Evolutionary conservation across 2,113 vertebrate species (phyloP).

Genomic region (Psephotus haematonotus): DNA sequence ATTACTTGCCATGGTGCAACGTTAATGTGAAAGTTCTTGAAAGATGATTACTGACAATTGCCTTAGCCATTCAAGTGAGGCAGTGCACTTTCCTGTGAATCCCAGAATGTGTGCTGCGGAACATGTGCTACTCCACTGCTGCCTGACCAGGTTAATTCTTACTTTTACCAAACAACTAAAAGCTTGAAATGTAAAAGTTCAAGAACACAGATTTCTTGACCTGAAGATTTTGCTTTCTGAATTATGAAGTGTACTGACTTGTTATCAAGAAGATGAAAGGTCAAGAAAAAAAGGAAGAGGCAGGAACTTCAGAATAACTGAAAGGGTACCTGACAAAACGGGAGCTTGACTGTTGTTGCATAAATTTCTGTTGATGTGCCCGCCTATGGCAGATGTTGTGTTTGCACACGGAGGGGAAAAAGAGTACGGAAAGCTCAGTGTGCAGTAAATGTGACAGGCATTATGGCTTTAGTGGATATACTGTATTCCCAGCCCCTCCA

Average conservation of each 20-base stretch:
- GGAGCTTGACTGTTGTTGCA: background rate
- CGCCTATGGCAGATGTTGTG: background rate
- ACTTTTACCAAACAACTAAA: background rate
- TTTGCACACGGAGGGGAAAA: background rate
- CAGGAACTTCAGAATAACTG: background rate
- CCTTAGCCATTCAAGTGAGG: background rate
- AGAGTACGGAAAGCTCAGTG: background rate
- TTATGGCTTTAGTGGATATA: background rate
- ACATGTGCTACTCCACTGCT: background rate
- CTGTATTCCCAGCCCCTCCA: accelerated
- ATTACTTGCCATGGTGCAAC: background rate
- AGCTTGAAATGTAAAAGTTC: background rate
- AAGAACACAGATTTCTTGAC: background rate
- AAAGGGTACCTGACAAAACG: background rate
- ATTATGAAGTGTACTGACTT: background rate
- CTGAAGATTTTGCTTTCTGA: background rate
- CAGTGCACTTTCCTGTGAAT: background rate
- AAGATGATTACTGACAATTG: constrained; percentile 4
- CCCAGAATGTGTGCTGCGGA: background rate
- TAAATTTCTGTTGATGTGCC: background rate
- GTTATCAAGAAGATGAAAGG: background rate
- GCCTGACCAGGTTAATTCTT: background rate
- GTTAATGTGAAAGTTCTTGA: constrained; percentile 21
- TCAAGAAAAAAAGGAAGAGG: background rate
- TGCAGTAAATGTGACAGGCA: background rate